phyloP scores from a whole-genome alignment of 2,888 invertebrate species.

The Perizoma flavofasciatum region DNA sequence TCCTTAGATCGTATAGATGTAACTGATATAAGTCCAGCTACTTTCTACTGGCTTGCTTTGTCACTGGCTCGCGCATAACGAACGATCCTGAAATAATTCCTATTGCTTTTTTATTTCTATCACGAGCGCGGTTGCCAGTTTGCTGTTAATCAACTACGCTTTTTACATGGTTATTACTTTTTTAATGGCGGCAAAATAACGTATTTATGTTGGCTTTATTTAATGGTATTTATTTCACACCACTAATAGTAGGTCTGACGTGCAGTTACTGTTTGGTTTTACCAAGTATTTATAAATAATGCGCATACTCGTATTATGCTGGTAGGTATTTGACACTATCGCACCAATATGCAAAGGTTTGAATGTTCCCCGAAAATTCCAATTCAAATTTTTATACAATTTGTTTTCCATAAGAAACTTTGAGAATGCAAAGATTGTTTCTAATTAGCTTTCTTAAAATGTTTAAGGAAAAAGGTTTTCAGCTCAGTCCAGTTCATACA shows the following conservation, averaged over 20 bases:
- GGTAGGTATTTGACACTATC: not conserved
- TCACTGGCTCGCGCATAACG: not conserved
- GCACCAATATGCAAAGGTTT: not conserved
- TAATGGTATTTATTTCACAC: constrained; percentile 6
- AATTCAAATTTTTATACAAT: too few species aligned
- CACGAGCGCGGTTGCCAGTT: constrained; percentile 9
- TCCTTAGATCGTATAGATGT: too few species aligned
- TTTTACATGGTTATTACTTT: constrained; percentile 17
- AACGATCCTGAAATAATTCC: too few species aligned
- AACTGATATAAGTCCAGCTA: not conserved
- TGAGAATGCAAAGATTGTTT: too few species aligned
- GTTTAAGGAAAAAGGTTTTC: too few species aligned
- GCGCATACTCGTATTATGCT: not conserved
- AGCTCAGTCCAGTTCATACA: too few species aligned
- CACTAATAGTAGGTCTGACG: not conserved
- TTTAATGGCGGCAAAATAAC: constrained; percentile 11
- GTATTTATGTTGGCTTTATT: constrained; percentile 15
- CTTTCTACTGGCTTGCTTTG: constrained; percentile 6
- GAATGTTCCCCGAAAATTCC: too few species aligned
- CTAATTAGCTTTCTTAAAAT: too few species aligned
- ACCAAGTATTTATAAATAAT: not conserved
- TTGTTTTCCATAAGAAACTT: too few species aligned
- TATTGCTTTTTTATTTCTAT: constrained; percentile 16
- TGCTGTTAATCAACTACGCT: constrained; percentile 14
- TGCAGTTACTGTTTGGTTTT: constrained; percentile 1